Conservation (phyloP, 2,797 vertebrate genomes). For the Trichosurus vulpecula region DNA sequence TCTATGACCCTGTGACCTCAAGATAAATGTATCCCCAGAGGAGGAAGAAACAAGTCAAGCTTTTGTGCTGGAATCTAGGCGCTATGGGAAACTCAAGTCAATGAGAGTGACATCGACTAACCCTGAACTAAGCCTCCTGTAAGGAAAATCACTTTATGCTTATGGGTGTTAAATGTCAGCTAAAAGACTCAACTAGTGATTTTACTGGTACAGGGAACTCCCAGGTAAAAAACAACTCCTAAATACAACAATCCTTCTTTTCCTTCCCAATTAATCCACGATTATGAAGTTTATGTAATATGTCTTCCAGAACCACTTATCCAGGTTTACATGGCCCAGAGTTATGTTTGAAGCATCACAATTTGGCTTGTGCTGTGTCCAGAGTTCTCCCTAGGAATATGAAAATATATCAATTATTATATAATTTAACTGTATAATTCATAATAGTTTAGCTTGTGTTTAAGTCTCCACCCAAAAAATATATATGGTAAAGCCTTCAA, state of each 20-base stretch:
- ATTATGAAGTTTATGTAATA: background rate
- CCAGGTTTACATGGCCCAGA: background rate
- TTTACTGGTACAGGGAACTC: background rate
- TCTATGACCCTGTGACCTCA: background rate
- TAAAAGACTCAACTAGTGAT: no score
- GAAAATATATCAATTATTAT: background rate
- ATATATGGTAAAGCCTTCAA: background rate
- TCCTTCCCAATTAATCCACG: background rate
- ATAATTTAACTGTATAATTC: background rate
- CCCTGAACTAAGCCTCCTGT: background rate
- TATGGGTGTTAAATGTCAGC: background rate
- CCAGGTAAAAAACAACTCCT: background rate
- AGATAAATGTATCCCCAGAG: background rate
- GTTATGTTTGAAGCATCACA: background rate
- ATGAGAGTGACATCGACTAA: background rate
- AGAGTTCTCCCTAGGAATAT: background rate
- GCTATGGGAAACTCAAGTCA: background rate
- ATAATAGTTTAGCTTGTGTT: background rate
- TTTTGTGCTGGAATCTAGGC: background rate
- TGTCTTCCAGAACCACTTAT: background rate
- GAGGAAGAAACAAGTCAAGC: background rate
- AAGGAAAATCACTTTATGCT: background rate
- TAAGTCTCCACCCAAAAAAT: background rate
- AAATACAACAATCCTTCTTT: background rate
- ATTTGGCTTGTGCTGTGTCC: background rate